A percentile compares a stretch with the other conserved stretches of the same genome.
Conservation (phyloP, 2,113 vertebrate species). For the Gila orcuttii region DNA sequence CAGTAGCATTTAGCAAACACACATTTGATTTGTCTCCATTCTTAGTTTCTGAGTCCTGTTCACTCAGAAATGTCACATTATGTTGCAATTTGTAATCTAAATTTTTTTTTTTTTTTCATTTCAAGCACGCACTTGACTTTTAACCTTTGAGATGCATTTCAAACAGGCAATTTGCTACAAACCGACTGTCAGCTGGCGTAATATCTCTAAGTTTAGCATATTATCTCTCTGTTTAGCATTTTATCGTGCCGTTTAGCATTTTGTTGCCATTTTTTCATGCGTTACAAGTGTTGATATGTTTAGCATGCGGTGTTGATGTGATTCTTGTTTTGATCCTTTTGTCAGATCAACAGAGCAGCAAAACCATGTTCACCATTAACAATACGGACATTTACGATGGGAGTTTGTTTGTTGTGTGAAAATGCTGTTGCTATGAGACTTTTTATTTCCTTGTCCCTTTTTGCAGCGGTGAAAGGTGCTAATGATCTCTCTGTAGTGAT, state of each 20-base stretch:
- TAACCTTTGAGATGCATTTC: too few species aligned
- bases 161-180: neutral
- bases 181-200: neutral
- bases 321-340: neutral
- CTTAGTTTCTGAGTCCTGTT: too few species aligned
- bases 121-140: neutral
- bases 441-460: constrained; percentile 59
- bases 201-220: neutral
- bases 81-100: neutral
- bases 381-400: neutral
- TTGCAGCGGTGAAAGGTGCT: constrained; percentile 69
- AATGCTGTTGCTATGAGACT: constrained; percentile 44
- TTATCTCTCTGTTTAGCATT: constrained; percentile 20
- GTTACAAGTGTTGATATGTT: neutral
- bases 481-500: constrained; percentile 63
- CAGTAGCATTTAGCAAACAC: too few species aligned
- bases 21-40: too few species aligned
- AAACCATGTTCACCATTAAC: neutral
- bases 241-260: neutral
- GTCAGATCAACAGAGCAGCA: neutral
- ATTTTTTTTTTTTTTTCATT: neutral
- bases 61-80: too few species aligned
- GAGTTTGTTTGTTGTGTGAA: constrained; percentile 40
- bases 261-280: neutral
- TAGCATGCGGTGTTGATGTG: neutral